Evolutionary conservation across 92 coral and sea anemone genomes (phyloP), one percentile per base, ranked within the genome.

Genomic region (Nematostella vectensis): DNA sequence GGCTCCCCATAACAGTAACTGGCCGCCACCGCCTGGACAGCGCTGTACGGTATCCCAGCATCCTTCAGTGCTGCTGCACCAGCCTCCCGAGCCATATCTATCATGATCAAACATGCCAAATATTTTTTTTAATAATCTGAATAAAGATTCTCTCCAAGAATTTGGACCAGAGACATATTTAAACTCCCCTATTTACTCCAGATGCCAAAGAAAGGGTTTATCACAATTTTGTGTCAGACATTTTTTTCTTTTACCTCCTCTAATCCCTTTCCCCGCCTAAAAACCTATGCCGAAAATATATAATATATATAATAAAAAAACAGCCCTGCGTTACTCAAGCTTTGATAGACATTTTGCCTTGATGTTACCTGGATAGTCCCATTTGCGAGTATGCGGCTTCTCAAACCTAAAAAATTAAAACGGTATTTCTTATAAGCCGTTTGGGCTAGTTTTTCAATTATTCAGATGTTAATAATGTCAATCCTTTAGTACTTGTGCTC

Each of bases 1-100:
- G 94, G 94, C 37, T 84, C 94, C 15, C 94, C 94, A 74, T 84
- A 84, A 24, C 94, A 84, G 48, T 84, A 84, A 43, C 94, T 84
- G 3, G 94, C 94, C 38, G 82, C 62, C n/a, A 79, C 94, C 29
- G 87, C 94, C 29, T 79, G 86, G 62, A 84, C 79, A 47, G 69
- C 58, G 24, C 74, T 66, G 52, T 84, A 84, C 17, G 61, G 71
- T 55, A 84, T 60, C 21, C 80, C 69, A 26, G 94, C 94, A 74
- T 84, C 94, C 37, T 69, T 69, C 4, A 84, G 63, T 11, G 94
- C 94, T n/a, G 70, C 72, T 29, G 82, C 70, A 18, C 94, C 94
- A 26, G 94, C 78, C 55, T 84, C 86, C 11, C 83, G 68, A 11
- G 85, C 94, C 94, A 84, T 84, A 64, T 84, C 94, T 84, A 28